Evolutionary conservation across 1,140 invertebrate species (phyloP), one percentile per base, ranked within the genome.

Genomic region (Lepidurus packardi): DNA sequence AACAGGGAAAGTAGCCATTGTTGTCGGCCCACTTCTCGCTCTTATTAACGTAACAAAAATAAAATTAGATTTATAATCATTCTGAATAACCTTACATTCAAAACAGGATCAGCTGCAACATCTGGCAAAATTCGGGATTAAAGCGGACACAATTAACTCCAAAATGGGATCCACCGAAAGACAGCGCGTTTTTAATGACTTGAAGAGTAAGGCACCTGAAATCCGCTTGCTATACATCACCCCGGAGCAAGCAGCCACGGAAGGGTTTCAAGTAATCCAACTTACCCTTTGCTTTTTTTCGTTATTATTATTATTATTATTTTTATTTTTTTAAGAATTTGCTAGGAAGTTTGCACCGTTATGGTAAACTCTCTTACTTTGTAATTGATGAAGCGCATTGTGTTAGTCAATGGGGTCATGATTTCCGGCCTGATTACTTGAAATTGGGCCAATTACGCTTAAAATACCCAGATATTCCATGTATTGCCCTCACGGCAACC

Each of bases 351-450:
- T 82, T 91, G 21, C 80, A 86, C 76, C 85, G 87, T 73, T 85
- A 84, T 79, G 84, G 86, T 45, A 86, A 89, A 78, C 79, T 92
- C 10, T 86, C 86, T 8, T 90, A 89, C 81, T 87, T 92, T 80
- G 87, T 90, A 34, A 92, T 99, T 13, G 97, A 99, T 87, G 97
- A 99, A 88, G 97, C 96, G 11, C 97, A 99, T 85, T 99, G 97
- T 88, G 95, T 98, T 0, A 97, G 94, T 83, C 92, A 98, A 82
- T 99, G 96, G 96, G 97, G 97, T 1, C 97, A 99, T 86, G 96
- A 98, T 85, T 99, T 99, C 85, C 87, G 97, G 42, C 94, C 94
- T 1, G 94, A 98, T 85, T 99, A 98, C 85, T 87, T 98, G 5
- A 95, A 93, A 85, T 85, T 99, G 3, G 94, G 93, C 9, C 82